A percentile compares a stretch with the other conserved stretches of the same genome.
phyloP scores from a whole-genome alignment of 1,140 invertebrate species.

The Neocloeon triangulifer region DNA sequence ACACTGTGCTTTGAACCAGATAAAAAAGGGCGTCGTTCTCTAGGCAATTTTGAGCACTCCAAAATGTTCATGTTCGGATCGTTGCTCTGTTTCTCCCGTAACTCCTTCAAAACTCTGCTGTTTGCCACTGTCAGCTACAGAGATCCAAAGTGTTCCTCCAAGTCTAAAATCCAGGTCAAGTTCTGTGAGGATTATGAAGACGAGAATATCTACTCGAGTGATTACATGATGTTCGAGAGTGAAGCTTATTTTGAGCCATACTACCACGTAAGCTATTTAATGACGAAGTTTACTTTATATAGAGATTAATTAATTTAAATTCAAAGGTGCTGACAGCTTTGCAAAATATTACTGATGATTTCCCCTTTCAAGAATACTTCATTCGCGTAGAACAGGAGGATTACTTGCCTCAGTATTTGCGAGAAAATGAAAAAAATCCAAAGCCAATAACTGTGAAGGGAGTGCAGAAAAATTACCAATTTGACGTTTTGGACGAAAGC shows the following conservation, averaged over 20 bases:
- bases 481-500: slow-evolving; percentile 10
- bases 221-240: slow-evolving; percentile 36
- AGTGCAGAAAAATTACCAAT: slow-evolving; percentile 10
- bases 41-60: slow-evolving; percentile 16
- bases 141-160: slow-evolving; percentile 14
- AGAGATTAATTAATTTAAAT: too few species aligned
- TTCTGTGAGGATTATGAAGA: slow-evolving; percentile 18
- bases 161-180: slow-evolving; percentile 25
- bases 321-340: slow-evolving; percentile 31
- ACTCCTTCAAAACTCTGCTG: slow-evolving; percentile 38
- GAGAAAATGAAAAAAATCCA: too few species aligned
- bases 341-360: slow-evolving; percentile 23
- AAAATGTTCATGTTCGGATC: slow-evolving; percentile 46
- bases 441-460: slow-evolving; percentile 4
- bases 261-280: too few species aligned
- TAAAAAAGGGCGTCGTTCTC: slow-evolving; percentile 8
- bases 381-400: slow-evolving; percentile 19
- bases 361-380: slow-evolving; percentile 40
- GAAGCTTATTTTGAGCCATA: slow-evolving; percentile 47
- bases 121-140: slow-evolving; percentile 39
- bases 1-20: slow-evolving; percentile 7
- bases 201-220: slow-evolving; percentile 16
- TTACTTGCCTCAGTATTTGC: slow-evolving; percentile 8
- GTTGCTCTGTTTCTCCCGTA: slow-evolving; percentile 40
- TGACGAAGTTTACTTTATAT: too few species aligned